phyloP scores from a whole-genome alignment of 2,113 vertebrate genomes.

The Clinocottus analis region DNA sequence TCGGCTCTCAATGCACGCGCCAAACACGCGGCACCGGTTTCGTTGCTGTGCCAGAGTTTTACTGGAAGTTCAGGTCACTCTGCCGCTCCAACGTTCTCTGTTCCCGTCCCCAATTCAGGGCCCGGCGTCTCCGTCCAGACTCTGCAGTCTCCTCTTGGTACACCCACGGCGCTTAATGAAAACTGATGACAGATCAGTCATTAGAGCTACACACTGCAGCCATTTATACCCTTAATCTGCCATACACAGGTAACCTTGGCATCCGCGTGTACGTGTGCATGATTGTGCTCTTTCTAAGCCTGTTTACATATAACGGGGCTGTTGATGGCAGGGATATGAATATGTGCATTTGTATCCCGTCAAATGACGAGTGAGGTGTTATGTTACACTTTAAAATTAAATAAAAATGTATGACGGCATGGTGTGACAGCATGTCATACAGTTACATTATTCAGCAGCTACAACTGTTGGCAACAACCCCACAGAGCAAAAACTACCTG shows the following conservation, averaged over 20 bases:
- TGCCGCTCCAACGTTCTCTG: conserved; percentile 19
- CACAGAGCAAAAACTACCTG: too few species aligned
- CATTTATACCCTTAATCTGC: conserved; percentile 53
- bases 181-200: conserved; percentile 73
- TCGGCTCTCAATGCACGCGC: conserved; percentile 39
- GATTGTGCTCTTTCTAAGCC: conserved; percentile 19
- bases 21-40: conserved; percentile 37
- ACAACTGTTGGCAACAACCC: not conserved
- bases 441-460: not conserved
- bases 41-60: conserved; percentile 26
- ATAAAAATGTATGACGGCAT: not conserved
- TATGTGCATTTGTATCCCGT: not conserved
- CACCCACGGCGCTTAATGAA: conserved; percentile 67
- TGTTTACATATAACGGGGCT: conserved; percentile 43
- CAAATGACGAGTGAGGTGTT: not conserved
- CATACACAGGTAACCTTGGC: conserved; percentile 66
- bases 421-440: too few species aligned
- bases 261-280: conserved; percentile 18
- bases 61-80: conserved; percentile 44
- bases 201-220: conserved; percentile 59
- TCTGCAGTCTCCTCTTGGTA: conserved; percentile 54
- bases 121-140: conserved; percentile 22
- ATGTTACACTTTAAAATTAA: not conserved
- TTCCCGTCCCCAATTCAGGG: not conserved
- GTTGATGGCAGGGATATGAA: conserved; percentile 9